phyloP scores from a whole-genome alignment of 2,113 vertebrate species.

The Scortum barcoo region DNA sequence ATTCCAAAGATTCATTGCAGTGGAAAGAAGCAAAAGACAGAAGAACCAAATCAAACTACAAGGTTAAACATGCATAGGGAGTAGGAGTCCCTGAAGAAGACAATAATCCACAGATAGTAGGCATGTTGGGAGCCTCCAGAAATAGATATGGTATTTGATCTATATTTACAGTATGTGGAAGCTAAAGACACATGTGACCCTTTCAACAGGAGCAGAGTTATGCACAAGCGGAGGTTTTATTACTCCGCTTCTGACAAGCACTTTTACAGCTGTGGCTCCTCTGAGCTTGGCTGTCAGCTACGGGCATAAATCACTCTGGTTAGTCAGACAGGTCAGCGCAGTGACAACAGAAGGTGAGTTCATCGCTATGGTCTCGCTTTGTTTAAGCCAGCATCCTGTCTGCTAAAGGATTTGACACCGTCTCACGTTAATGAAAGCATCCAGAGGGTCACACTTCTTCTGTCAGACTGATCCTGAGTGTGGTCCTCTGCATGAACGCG shows the following conservation, averaged over 20 bases:
- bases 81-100: constrained; percentile 9
- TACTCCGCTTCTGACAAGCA: constrained; percentile 43
- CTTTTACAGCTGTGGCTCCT: constrained; percentile 44
- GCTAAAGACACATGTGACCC: constrained; percentile 39
- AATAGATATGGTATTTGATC: constrained; percentile 35
- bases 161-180: constrained; percentile 41
- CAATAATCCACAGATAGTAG: background rate
- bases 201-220: constrained; percentile 42
- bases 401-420: constrained; percentile 10
- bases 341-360: constrained; percentile 48
- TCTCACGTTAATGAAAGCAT: constrained; percentile 25
- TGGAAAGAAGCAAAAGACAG: constrained; percentile 4
- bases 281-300: constrained; percentile 47
- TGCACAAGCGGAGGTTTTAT: constrained; percentile 38
- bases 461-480: background rate
- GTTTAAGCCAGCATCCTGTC: constrained; percentile 2
- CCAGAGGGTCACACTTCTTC: constrained; percentile 5
- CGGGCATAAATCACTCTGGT: constrained; percentile 51
- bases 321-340: constrained; percentile 36
- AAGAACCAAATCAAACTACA: constrained; percentile 1
- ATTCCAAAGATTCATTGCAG: background rate
- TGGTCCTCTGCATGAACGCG: constrained; percentile 8
- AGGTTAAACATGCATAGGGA: background rate
- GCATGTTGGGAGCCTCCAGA: constrained; percentile 6
- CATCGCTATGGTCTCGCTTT: background rate